Base-by-base conservation (phyloP, 2,113 vertebrate species). In the Nyctibius bracteatus region DNA sequence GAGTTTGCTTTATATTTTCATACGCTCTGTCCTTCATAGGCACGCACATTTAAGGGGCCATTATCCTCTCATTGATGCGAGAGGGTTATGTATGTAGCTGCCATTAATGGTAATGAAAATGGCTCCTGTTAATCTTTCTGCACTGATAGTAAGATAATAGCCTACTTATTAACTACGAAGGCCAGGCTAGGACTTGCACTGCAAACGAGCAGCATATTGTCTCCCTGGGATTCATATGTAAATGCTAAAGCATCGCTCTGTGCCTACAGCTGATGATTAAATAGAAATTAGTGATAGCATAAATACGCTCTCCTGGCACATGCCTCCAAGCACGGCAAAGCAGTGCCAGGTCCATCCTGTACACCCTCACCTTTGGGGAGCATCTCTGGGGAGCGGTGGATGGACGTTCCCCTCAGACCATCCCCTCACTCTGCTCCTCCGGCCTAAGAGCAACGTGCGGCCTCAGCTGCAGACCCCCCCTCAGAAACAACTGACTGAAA, bases 41-140 rank as follows among this genome's bases (percentile, higher is more conserved):
- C 51, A 30, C 0, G 3, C 33, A 55, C 90, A 49, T 86, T 86
- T 82, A 84, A 52, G 65, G 65, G 52, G 63, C 67, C 85, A 79
- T 95, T 95, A 94, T 84, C 62, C 80, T 92, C 93, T 61, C 15
- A 4, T 65, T 62, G 75, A 92, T 70, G 70, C 52, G 65, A 79
- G 62, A 51, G 66, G 63, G 47, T 81, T 91, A 81, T 71, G 70
- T 30, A 33, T 52, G 86, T 77, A 96, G 77, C 77, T 68, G 39
- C 70, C 54, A 72, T 95, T 96, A 92, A 82, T 25, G 80, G 44
- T 94, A 92, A 97, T 96, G 94, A 96, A 92, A 97, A 92, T 22
- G 41, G 68, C 49, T 94, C 63, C 66, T 16, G 74, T 82, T 96
- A 84, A 94, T 94, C 86, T 90, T 87, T 52, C 2, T 24, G 67